A percentile compares a stretch with the other conserved stretches of the same genome.
Conservation (phyloP, 2,888 invertebrate species). For the Tetramorium bicarinatum region DNA sequence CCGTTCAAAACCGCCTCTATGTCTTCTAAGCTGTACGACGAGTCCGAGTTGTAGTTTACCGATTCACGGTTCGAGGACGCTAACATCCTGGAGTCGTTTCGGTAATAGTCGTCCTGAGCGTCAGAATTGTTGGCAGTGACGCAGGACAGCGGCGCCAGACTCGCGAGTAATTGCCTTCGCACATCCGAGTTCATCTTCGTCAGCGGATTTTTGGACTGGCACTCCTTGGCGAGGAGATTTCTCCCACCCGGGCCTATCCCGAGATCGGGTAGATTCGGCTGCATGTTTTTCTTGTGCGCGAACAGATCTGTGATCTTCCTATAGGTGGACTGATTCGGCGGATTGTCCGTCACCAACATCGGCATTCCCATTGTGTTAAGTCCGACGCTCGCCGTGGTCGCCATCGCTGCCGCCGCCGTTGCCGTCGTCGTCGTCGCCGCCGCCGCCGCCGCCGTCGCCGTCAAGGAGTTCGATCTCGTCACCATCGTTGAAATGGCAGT, state of each 20-base stretch:
- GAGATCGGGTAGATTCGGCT: slow-evolving; percentile 76
- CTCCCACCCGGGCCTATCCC: slow-evolving; percentile 72
- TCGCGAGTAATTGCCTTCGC: slow-evolving; percentile 93
- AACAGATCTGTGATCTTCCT: slow-evolving; percentile 89
- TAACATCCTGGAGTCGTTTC: slow-evolving; percentile 86
- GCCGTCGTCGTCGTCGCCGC: slow-evolving; percentile 16
- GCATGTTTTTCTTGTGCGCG: slow-evolving; percentile 87
- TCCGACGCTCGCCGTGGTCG: slow-evolving; percentile 23
- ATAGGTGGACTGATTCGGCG: slow-evolving; percentile 88
- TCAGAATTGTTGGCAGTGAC: slow-evolving; percentile 89
- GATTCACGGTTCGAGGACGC: slow-evolving; percentile 88
- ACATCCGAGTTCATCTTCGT: slow-evolving; percentile 88
- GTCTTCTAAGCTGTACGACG: slow-evolving; percentile 91
- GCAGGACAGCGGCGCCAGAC: slow-evolving; percentile 93
- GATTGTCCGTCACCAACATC: slow-evolving; percentile 43
- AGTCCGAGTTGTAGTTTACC: slow-evolving; percentile 89
- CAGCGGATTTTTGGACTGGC: slow-evolving; percentile 84
- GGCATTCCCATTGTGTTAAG: slow-evolving; percentile 33
- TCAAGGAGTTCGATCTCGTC: slow-evolving; percentile 49
- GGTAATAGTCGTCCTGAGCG: slow-evolving; percentile 89
- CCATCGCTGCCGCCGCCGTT: slow-evolving; percentile 6
- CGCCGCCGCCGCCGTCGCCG: slow-evolving; percentile 10
- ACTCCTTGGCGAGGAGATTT: slow-evolving; percentile 72
- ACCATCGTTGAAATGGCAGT: slow-evolving; percentile 51
- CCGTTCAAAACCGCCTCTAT: slow-evolving; percentile 88